Percentiles rank a stretch among this genome's conserved stretches.
Conservation (phyloP, 2,797 vertebrate genomes). For the Tenualosa ilisha region DNA sequence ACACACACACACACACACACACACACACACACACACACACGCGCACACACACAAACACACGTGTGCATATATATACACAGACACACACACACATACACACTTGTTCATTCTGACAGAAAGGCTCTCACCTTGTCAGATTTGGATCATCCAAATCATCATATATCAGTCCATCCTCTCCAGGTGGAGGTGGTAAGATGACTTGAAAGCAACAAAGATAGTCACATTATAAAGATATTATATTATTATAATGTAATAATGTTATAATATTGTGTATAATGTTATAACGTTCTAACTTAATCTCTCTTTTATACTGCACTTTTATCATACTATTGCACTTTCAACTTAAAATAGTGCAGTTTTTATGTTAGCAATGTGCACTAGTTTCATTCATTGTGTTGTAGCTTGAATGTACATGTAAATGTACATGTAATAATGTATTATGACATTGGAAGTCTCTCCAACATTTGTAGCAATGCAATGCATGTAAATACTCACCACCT, state of each 20-base stretch:
- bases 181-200: constrained; percentile 77
- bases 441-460: neutral
- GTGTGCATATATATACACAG: neutral
- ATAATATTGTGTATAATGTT: no score
- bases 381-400: no score
- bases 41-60: neutral
- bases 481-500: constrained; percentile 73
- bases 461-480: no score
- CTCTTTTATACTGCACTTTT: no score
- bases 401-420: no score
- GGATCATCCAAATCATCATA: constrained; percentile 85
- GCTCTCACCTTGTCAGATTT: constrained; percentile 73
- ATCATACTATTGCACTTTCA: no score
- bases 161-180: constrained; percentile 78
- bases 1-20: neutral
- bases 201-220: constrained; percentile 34
- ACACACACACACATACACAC: constrained; percentile 17
- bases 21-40: neutral
- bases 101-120: neutral
- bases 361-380: no score
- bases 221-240: neutral
- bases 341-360: no score
- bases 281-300: no score
- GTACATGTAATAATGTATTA: no score
- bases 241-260: neutral